Evolutionary conservation across 2,113 vertebrate species (phyloP).

Genomic region (Taxidea taxus): DNA sequence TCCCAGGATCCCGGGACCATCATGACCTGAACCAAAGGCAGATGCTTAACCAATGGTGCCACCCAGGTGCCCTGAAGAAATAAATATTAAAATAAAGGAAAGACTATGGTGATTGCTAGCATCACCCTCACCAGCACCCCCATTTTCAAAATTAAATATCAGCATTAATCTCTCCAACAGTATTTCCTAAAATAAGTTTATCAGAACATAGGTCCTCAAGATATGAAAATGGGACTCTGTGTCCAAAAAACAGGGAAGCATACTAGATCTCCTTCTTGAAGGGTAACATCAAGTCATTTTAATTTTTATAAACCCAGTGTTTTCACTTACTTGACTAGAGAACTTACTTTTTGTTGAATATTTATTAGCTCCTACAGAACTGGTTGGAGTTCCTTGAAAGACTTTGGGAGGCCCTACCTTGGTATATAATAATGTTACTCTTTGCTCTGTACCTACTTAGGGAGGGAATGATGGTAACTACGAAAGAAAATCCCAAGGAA

Average conservation of each 20-base stretch:
- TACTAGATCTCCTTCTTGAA: background rate
- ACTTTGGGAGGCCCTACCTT: background rate
- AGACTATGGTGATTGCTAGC: background rate
- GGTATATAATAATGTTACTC: background rate
- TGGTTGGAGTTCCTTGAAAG: background rate
- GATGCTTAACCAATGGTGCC: background rate
- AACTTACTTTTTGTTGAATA: background rate
- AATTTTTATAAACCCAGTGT: background rate
- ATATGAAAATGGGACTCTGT: background rate
- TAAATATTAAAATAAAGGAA: background rate
- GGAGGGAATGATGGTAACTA: background rate
- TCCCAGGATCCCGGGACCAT: background rate
- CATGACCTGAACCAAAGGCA: background rate
- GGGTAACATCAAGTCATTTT: background rate
- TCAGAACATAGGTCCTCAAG: background rate
- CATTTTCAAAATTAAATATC: background rate
- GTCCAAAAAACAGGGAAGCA: background rate
- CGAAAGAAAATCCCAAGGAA: background rate
- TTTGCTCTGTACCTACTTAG: background rate
- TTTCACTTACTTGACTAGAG: background rate
- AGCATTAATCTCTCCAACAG: background rate
- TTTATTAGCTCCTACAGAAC: background rate
- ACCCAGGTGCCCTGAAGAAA: background rate
- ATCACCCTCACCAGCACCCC: background rate
- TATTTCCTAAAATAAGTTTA: background rate